Evolutionary conservation across 2,113 vertebrate species (phyloP).

Genomic region (Aphelocoma coerulescens): DNA sequence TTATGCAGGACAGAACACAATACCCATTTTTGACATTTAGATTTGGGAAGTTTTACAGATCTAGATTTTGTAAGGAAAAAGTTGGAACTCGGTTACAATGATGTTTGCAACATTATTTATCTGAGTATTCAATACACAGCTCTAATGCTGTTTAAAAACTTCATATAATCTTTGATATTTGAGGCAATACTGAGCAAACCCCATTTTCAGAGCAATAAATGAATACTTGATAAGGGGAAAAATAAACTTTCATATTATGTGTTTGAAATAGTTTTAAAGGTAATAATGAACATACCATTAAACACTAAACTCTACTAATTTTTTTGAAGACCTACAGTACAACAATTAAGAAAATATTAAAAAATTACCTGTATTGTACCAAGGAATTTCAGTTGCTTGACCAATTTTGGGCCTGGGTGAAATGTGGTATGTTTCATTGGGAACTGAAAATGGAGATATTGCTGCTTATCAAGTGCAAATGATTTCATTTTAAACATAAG

Average conservation of each 20-base stretch:
- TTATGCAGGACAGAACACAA: neutral
- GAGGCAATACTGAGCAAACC: neutral
- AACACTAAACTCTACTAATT: neutral
- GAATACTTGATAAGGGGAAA: neutral
- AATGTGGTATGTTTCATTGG: conserved; percentile 28
- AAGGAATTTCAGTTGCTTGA: conserved; percentile 56
- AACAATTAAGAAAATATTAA: neutral
- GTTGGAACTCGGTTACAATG: neutral
- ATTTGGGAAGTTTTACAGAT: neutral
- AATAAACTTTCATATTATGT: neutral
- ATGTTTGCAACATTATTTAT: neutral
- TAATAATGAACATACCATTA: neutral
- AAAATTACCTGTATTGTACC: conserved; percentile 52
- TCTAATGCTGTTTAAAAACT: neutral
- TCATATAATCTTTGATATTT: neutral
- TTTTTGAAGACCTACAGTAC: neutral
- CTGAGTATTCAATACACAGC: neutral
- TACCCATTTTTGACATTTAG: neutral
- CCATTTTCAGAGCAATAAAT: neutral
- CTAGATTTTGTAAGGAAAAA: neutral
- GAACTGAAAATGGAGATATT: conserved; percentile 57
- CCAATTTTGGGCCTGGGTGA: conserved; percentile 30
- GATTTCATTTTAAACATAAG: neutral
- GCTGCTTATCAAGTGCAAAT: neutral
- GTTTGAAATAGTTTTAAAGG: neutral